These are phyloP conservation scores for Dicaeum eximium DNA, from an alignment of 2,113 vertebrate species.

Conservation along the genomic window DNA sequence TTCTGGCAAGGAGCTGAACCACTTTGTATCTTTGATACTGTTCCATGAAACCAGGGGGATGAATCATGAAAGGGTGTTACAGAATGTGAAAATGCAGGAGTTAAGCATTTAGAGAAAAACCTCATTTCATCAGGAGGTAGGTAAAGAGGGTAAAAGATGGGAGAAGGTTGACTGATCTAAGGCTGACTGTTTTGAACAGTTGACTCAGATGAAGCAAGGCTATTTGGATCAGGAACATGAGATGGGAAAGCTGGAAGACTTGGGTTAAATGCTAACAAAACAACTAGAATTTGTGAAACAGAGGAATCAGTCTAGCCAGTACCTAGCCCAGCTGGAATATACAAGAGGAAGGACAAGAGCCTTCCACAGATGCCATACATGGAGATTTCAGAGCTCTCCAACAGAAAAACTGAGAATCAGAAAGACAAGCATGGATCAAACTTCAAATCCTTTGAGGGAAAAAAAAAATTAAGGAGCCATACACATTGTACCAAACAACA, in stretches of 20 bases:
- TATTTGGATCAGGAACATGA: neutral
- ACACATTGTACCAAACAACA: neutral
- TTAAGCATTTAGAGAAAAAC: neutral
- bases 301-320: neutral
- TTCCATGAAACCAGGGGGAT: neutral
- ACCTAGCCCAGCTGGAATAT: neutral
- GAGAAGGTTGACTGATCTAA: neutral
- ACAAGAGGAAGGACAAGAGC: neutral
- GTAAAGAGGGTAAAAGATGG: neutral
- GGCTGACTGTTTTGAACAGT: neutral
- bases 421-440: neutral
- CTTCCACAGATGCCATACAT: neutral
- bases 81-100: neutral
- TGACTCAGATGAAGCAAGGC: neutral
- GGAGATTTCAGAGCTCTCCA: neutral
- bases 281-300: neutral
- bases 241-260: neutral
- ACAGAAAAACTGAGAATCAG: neutral
- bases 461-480: neutral
- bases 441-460: neutral
- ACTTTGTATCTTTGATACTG: neutral
- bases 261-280: slow-evolving; percentile 14
- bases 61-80: neutral
- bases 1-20: neutral
- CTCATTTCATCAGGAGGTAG: neutral